Evolutionary conservation across 2,113 vertebrate genomes (phyloP), one percentile per base, ranked within the genome.

Genomic region (Trematomus loennbergii): DNA sequence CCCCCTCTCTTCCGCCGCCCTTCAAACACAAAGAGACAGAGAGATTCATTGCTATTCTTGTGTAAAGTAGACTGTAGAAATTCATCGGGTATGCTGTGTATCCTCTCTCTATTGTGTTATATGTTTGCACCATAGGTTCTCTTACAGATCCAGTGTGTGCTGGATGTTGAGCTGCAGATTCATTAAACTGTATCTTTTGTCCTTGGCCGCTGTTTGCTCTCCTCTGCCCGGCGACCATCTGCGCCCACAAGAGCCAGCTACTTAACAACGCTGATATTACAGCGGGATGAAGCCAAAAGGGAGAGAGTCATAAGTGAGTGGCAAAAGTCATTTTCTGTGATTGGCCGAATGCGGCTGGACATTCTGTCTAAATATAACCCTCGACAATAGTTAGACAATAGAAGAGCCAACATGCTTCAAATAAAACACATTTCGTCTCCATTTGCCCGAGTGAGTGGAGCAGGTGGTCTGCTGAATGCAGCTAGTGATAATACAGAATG

Each of bases 21-120:
- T 86, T 87, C 76, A 82, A 58, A 81, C 80, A 86, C 72, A 80
- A 75, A 80, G 52, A 72, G 18, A 58, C 45, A 9, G 36, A 43
- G 52, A 49, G 49, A 82, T 72, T 78, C 71, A 82, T 75, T 46
- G 43, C 61, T 33, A 13, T 61, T 77, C 18, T 43, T 63, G 55
- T 70, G n/a, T 52, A 54, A 85, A 75, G 71, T 61, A 46, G 29
- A 58, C 48, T 36, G 43, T 25, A 57, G 72, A 52, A 74, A 72
- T 68, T 65, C 55, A 65, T 20, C 10, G 29, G 0, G 20, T 18
- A 10, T 49, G 11, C 25, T 9, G 66, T 50, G 66, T 50, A 72
- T 68, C 66, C 69, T 75, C 43, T 65, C 16, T 72, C 8, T 49
- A 10, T 46, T 53, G 15, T n/a, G 22, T 72, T 61, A 17, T n/a